A percentile compares a stretch with the other conserved stretches of the same genome.
Evolutionary conservation across 2,113 vertebrate species (phyloP).

Genomic region (Microcebus griseorufus): DNA sequence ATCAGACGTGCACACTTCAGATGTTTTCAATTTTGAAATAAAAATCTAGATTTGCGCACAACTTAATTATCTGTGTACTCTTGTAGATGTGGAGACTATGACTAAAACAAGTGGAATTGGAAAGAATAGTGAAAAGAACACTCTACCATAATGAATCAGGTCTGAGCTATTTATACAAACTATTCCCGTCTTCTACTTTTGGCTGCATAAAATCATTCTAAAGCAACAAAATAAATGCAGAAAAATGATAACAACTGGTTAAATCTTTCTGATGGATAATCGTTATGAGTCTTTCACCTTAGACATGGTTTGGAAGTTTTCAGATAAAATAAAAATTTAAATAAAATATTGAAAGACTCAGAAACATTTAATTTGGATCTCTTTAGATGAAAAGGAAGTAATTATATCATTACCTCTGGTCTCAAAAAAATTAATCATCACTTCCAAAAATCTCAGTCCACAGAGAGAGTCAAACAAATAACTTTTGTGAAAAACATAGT

Average conservation of each 20-base stretch:
- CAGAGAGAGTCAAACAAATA: constrained; percentile 9
- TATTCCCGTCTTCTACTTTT: neutral
- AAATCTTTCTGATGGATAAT: neutral
- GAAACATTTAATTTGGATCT: neutral
- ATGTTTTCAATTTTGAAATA: neutral
- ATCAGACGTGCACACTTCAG: neutral
- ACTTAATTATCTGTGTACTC: neutral
- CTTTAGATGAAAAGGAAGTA: neutral
- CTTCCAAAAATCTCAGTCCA: neutral
- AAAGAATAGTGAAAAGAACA: neutral
- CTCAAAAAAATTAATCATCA: neutral
- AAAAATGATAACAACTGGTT: neutral
- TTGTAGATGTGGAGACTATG: neutral
- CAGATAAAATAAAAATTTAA: neutral
- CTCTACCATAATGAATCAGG: neutral
- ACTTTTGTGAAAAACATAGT: neutral
- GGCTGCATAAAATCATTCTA: neutral
- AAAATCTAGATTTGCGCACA: neutral
- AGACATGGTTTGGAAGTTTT: neutral
- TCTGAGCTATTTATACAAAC: neutral
- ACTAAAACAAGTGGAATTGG: neutral
- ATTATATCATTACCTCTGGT: neutral
- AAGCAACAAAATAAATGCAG: neutral
- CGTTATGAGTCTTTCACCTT: neutral
- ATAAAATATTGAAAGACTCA: neutral